Base-by-base conservation (phyloP, 2,797 vertebrate genomes). In the Hydrolagus colliei region DNA sequence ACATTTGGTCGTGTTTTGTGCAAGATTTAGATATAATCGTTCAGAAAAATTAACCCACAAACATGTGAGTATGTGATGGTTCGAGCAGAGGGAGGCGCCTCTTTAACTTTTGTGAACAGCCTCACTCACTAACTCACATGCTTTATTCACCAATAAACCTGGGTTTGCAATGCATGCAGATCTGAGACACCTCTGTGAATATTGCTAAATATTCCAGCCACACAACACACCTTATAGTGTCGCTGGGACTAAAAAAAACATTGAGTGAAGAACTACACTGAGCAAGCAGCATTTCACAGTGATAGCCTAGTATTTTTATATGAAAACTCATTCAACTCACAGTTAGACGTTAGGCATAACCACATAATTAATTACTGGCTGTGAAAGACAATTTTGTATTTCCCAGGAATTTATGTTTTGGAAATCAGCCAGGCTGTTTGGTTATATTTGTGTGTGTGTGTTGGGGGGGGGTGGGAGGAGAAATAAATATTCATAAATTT, bases 351-450 rank as follows among this genome's bases (percentile, higher is more conserved):
- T 63, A 71, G 79, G n/a, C 18, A 32, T 9, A 80, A 52, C 27
- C 67, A 35, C 41, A 2, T 9, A 10, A 20, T 18, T 41, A 41
- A 27, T 82, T 82, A 68, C 14, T 35, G 20, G 22, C 10, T 16
- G 7, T 80, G 63, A 71, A 68, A 84, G 65, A 20, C 67, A 84
- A 84, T 71, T 27, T 41, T 41, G 27, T 52, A 77, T 84, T 71
- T 84, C 32, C 65, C 79, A 41, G 32, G 79, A 84, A 68, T 65
- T 71, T 84, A 8, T 84, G 3, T 68, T 20, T 84, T 84, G 79
- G 79, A 35, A 84, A 68, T 41, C 9, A 20, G 65, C 65, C 79
- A 84, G 20, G 35, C 67, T 67, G 4, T 52, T 52, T 52, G 27
- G 27, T 27, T 27, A 27, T 27, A 27, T 27, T 27, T 27, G 27